Base-by-base conservation (phyloP, 1,140 invertebrate species). In the Battus philenor region DNA sequence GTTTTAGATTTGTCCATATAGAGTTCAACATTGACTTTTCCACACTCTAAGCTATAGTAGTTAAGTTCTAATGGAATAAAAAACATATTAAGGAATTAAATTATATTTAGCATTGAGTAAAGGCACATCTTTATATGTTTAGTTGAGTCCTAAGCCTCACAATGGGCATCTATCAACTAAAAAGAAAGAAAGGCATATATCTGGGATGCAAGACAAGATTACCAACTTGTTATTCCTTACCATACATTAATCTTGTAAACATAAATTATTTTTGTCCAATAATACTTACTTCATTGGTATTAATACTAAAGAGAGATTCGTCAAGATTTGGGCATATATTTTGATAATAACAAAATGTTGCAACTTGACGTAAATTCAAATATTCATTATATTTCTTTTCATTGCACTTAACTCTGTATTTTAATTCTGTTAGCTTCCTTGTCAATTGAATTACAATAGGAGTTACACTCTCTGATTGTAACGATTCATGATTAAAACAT, bases 381-480 rank as follows among this genome's bases (percentile, higher is more conserved):
- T 65, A 66, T 9, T 79, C 64, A 15, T 67, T 52, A 7, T 57
- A 50, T 38, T 36, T 56, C 15, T 59, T 61, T 45, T 76, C 64
- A 68, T 77, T 79, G 34, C 44, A 61, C 31, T 67, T 50, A 7
- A 68, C 49, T 54, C 47, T 68, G 32, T 68, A 77, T 27, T 57
- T 59, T 4, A 69, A 68, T 61, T 77, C 68, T 20, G 38, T 67
- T 13, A 80, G 50, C 43, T 84, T 81, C 17, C 54, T 61, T 16
- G 43, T 57, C 3, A 81, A 30, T 3, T 69, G 44, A 4, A 20
- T 54, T 4, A 72, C 20, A 1, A 80, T 36, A 12, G 69, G 67
- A 1, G 58, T 27, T 1, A 43, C 34, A 4, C 72, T 63, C 12
- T 69, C 54, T 8, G 44, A 33, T 7, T 53, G 4, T 22, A 36